Percentiles rank a stretch among this genome's conserved stretches.
Conservation (phyloP, 2,113 vertebrate species). For the Esox niger region DNA sequence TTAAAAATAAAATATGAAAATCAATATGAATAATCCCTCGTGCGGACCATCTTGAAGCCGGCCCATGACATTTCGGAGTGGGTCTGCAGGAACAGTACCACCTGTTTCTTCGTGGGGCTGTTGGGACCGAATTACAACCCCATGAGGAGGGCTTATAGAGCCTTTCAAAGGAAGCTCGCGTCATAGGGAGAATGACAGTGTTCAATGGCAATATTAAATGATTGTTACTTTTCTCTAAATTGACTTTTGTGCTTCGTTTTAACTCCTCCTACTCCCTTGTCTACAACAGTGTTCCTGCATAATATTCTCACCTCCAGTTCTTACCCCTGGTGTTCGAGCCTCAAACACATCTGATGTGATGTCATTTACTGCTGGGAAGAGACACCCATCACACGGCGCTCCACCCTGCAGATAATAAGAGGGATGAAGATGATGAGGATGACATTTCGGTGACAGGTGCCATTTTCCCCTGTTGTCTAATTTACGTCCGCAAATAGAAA, state of each 20-base stretch:
- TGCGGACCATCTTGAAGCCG: constrained; percentile 31
- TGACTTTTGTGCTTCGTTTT: too few relatives aligned
- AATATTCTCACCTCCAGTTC: background rate
- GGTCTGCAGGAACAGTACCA: too few relatives aligned
- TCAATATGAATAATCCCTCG: constrained; percentile 53
- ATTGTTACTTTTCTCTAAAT: too few relatives aligned
- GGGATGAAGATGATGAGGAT: constrained; percentile 9
- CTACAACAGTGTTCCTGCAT: background rate
- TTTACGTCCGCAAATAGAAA: background rate
- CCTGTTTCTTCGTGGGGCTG: too few relatives aligned
- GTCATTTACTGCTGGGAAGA: background rate
- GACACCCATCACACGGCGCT: background rate
- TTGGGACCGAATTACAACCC: too few relatives aligned
- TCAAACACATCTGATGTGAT: background rate
- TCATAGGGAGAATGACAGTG: too few relatives aligned
- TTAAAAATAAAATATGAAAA: constrained; percentile 57
- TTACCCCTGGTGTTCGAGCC: background rate
- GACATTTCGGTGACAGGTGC: constrained; percentile 46
- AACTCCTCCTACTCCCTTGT: too few relatives aligned
- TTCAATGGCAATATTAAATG: too few relatives aligned
- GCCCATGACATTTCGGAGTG: constrained; percentile 20
- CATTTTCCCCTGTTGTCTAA: constrained; percentile 22
- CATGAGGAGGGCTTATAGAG: too few relatives aligned
- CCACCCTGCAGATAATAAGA: too few relatives aligned
- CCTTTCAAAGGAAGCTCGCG: too few relatives aligned